These are phyloP conservation scores for Heliconius cydno DNA, from an alignment of 2,888 invertebrate genomes.

Conservation along the genomic window DNA sequence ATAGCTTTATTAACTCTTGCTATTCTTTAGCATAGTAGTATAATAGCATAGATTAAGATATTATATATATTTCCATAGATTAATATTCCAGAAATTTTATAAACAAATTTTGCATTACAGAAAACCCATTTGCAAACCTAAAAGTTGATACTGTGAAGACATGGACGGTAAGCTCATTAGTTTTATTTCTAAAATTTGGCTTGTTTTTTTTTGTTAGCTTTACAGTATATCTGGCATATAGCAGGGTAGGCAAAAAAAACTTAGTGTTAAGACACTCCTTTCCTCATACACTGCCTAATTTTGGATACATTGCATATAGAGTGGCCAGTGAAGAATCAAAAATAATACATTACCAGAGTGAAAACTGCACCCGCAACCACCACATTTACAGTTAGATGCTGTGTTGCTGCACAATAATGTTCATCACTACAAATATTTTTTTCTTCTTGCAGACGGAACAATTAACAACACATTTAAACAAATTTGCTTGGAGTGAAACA, in stretches of 20 bases:
- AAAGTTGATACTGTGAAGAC: slow-evolving; percentile 58
- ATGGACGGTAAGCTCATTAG: slow-evolving; percentile 67
- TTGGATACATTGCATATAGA: not conserved
- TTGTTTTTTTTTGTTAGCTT: not conserved
- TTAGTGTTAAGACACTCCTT: not conserved
- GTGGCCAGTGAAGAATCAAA: too few relatives aligned
- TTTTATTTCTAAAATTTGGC: not conserved
- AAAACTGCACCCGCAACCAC: too few relatives aligned
- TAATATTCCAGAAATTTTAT: not conserved
- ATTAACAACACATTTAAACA: slow-evolving; percentile 59
- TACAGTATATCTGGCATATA: not conserved
- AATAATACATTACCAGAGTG: too few relatives aligned
- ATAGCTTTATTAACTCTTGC: too few relatives aligned
- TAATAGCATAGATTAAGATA: not conserved
- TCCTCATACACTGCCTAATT: not conserved
- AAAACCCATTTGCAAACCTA: slow-evolving; percentile 62
- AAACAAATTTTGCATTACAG: slow-evolving; percentile 50
- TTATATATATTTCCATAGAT: too few relatives aligned
- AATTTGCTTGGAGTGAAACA: slow-evolving; percentile 67
- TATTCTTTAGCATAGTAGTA: not conserved
- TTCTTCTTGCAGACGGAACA: slow-evolving; percentile 61
- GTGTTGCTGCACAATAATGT: not conserved
- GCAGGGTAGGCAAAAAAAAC: not conserved
- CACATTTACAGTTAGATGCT: too few relatives aligned
- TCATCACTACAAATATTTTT: not conserved